Conservation (phyloP, 2,888 invertebrate species). For the Hypselothyrea guttata region DNA sequence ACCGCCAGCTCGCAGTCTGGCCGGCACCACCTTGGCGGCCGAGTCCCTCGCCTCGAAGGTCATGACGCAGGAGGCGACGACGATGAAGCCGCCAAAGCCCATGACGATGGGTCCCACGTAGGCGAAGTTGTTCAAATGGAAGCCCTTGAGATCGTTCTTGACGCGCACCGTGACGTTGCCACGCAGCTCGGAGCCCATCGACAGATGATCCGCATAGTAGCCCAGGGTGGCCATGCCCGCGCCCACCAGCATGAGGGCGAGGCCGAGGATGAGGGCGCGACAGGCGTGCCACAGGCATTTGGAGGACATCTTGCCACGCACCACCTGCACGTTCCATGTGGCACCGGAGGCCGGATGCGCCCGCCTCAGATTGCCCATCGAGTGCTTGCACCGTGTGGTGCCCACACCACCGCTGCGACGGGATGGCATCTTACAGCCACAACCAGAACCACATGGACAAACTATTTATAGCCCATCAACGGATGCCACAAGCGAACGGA, state of each 20-base stretch:
- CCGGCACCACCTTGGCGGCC: constrained; percentile 95
- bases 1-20: constrained; percentile 84
- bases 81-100: constrained; percentile 98
- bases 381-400: constrained; percentile 80
- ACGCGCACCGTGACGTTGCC: constrained; percentile 90
- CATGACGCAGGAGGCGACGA: constrained; percentile 98
- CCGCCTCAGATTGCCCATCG: constrained; percentile 85
- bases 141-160: constrained; percentile 91
- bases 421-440: constrained; percentile 79
- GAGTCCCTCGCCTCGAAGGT: constrained; percentile 98
- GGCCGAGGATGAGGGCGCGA: constrained; percentile 93
- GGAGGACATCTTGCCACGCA: constrained; percentile 93
- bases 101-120: constrained; percentile 99
- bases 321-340: constrained; percentile 93
- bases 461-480: too few relatives aligned
- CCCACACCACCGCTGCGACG: constrained; percentile 75
- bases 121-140: constrained; percentile 93
- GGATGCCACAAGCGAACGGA: too few relatives aligned
- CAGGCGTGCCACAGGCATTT: constrained; percentile 97
- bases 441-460: constrained; percentile 42
- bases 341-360: constrained; percentile 91
- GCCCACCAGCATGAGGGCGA: constrained; percentile 93
- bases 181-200: constrained; percentile 89
- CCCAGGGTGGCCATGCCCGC: constrained; percentile 96
- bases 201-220: constrained; percentile 92